Percentiles rank a stretch among this genome's conserved stretches.
Evolutionary conservation across 2,113 vertebrate genomes (phyloP).

Genomic region (Astatoreochromis straeleni): DNA sequence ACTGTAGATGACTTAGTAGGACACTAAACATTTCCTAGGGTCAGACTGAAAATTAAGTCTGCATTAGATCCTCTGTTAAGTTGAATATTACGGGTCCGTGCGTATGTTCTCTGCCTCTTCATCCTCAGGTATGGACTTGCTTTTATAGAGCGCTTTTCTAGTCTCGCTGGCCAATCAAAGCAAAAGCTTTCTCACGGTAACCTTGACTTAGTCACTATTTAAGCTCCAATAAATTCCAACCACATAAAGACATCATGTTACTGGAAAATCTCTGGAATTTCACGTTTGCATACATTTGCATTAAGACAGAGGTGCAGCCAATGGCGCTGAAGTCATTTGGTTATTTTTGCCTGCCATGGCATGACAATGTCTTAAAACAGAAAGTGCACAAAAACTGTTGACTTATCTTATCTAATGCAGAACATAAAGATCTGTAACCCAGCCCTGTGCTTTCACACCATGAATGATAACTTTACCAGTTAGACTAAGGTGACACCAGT

Average conservation of each 20-base stretch:
- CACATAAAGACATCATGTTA: not conserved
- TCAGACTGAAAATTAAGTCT: not conserved
- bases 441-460: not conserved
- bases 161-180: not conserved
- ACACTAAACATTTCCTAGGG: not conserved
- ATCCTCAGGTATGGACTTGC: not conserved
- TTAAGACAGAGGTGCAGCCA: conserved; percentile 8
- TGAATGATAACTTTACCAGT: not conserved
- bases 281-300: conserved; percentile 55
- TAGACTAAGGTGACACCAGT: not conserved
- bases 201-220: conserved; percentile 1
- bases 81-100: not conserved
- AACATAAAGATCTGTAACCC: not conserved
- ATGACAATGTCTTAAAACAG: not conserved
- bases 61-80: not conserved
- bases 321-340: conserved; percentile 21
- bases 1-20: not conserved
- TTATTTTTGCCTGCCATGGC: conserved; percentile 38
- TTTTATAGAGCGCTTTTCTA: not conserved
- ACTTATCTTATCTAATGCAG: conserved; percentile 30
- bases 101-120: not conserved
- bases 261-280: conserved; percentile 34
- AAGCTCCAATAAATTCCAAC: not conserved
- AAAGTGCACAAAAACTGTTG: conserved; percentile 32
- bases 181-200: not conserved